Evolutionary conservation across 2,888 invertebrate genomes (phyloP).

Genomic region (Drosophila aldrichi): DNA sequence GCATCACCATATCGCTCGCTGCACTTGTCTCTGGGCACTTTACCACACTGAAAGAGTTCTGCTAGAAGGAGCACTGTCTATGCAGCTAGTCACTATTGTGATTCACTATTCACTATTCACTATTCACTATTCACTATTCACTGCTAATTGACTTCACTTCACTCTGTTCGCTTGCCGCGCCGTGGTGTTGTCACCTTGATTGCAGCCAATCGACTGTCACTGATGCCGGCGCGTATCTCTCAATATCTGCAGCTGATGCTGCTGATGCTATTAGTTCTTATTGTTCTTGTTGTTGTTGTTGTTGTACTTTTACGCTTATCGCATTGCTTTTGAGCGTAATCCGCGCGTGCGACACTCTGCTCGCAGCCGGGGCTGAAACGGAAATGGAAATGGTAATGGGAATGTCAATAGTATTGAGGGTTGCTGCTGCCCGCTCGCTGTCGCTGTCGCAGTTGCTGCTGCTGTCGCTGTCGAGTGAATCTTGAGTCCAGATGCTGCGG

Average conservation of each 20-base stretch:
- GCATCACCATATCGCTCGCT: slow-evolving; percentile 84
- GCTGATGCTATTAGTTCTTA: slow-evolving; percentile 36
- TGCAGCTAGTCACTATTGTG: neutral
- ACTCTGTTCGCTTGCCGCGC: slow-evolving; percentile 43
- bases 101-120: neutral
- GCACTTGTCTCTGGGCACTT: slow-evolving; percentile 25
- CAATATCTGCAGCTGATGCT: slow-evolving; percentile 54
- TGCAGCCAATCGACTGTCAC: slow-evolving; percentile 83
- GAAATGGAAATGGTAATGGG: slow-evolving; percentile 50
- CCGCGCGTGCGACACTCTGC: slow-evolving; percentile 67
- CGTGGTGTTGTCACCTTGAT: slow-evolving; percentile 81
- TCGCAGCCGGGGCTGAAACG: slow-evolving; percentile 58
- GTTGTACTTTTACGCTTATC: slow-evolving; percentile 40
- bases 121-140: neutral
- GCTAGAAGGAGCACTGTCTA: neutral
- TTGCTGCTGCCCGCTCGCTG: slow-evolving; percentile 44
- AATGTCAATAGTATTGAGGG: slow-evolving; percentile 47
- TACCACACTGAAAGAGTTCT: slow-evolving; percentile 11
- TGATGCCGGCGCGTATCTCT: slow-evolving; percentile 65
- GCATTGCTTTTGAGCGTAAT: slow-evolving; percentile 66
- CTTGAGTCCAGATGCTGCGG: slow-evolving; percentile 65
- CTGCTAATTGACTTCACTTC: neutral
- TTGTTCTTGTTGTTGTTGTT: slow-evolving; percentile 24
- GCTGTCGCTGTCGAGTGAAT: slow-evolving; percentile 38
- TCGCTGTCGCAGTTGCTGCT: slow-evolving; percentile 12